A percentile compares a stretch with the other conserved stretches of the same genome.
Evolutionary conservation across 2,797 vertebrate genomes (phyloP).

Genomic region (Halcyon leucocephala): DNA sequence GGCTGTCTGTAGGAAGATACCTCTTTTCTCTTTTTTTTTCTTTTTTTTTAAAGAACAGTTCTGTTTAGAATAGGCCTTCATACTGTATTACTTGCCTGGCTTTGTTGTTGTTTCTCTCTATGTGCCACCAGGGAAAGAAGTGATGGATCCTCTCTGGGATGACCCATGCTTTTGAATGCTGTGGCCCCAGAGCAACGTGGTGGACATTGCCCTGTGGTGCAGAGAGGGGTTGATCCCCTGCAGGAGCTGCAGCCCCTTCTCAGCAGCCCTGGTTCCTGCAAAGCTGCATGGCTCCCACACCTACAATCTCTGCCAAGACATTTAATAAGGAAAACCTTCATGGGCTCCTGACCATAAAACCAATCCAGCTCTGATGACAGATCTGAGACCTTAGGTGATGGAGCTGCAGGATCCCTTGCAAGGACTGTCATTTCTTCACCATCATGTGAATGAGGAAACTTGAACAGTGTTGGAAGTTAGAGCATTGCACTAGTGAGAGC

Average conservation of each 20-base stretch:
- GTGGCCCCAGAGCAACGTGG: accelerated
- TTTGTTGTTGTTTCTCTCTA: background rate
- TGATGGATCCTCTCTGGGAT: background rate
- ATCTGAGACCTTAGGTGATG: background rate
- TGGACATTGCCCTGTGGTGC: background rate
- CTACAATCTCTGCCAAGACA: accelerated
- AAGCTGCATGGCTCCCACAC: background rate
- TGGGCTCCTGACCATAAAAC: background rate
- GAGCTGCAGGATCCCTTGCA: background rate
- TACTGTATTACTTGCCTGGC: background rate
- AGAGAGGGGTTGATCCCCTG: background rate
- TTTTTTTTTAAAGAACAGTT: background rate
- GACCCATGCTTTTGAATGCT: accelerated
- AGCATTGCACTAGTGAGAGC: accelerated
- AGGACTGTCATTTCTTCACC: background rate
- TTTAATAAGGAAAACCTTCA: background rate
- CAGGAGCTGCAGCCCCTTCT: background rate
- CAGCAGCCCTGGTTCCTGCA: background rate
- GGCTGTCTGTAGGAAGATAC: background rate
- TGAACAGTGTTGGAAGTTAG: background rate
- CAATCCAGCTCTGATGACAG: background rate
- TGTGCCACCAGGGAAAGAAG: background rate
- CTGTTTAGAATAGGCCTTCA: background rate
- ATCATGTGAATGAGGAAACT: background rate
- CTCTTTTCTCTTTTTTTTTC: background rate